Conservation (phyloP, 1,140 invertebrate genomes). For the Brachionus koreanus region DNA sequence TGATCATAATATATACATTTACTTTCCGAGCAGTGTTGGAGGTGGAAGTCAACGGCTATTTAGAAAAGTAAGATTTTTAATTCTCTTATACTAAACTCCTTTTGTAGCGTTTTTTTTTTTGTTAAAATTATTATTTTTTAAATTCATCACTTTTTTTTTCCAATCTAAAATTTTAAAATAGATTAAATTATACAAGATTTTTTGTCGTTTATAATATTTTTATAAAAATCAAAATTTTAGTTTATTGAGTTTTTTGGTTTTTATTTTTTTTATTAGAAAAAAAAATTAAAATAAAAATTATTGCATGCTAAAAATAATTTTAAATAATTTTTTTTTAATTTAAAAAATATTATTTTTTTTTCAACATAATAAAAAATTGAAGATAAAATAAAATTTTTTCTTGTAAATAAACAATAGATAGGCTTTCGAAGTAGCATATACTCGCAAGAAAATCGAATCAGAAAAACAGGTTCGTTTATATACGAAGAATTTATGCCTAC, state of each 20-base stretch:
- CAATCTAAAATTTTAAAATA: too few species aligned
- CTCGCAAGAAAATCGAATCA: constrained; percentile 86
- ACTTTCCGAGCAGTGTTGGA: constrained; percentile 97
- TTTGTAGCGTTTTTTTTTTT: neutral
- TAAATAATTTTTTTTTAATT: neutral
- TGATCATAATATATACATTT: constrained; percentile 99
- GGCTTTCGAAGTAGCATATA: constrained; percentile 96
- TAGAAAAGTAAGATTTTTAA: constrained; percentile 67
- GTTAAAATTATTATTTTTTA: neutral
- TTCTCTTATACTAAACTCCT: neutral
- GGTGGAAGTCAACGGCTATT: constrained; percentile 90
- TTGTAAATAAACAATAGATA: constrained; percentile 61
- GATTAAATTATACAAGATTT: too few species aligned
- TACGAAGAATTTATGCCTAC: constrained; percentile 99
- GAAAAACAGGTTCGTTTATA: constrained; percentile 95
- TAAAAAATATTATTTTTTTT: neutral
- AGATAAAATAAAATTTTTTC: neutral
- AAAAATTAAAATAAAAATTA: too few species aligned
- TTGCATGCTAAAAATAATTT: too few species aligned
- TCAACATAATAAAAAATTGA: neutral
- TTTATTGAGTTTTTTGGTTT: too few species aligned
- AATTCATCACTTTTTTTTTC: neutral
- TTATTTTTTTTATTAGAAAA: too few species aligned
- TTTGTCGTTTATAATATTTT: too few species aligned
- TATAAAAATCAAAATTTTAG: too few species aligned